Evolutionary conservation across 2,113 vertebrate genomes (phyloP).

Genomic region (Gnathonemus longibarbis): DNA sequence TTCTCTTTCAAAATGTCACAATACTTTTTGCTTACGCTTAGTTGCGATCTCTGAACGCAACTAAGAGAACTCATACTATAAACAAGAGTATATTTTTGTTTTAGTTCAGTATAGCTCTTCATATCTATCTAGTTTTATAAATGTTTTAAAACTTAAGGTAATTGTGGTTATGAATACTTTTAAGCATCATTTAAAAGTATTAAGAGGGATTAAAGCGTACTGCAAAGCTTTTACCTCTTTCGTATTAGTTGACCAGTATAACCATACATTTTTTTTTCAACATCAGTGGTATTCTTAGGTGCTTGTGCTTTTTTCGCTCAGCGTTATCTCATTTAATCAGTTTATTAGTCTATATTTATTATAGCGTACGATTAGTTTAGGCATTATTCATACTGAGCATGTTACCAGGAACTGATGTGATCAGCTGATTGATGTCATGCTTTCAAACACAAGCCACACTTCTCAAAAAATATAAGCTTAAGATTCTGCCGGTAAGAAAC

Average conservation of each 20-base stretch:
- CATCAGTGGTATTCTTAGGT: not conserved
- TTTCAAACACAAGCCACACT: not conserved
- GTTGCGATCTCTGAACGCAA: not conserved
- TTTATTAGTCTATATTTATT: not conserved
- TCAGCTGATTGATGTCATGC: not conserved
- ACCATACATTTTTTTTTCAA: not conserved
- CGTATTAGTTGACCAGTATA: not conserved
- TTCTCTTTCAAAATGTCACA: not conserved
- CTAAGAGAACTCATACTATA: too few relatives aligned
- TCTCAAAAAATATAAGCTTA: not conserved
- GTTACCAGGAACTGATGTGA: not conserved
- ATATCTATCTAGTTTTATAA: not conserved
- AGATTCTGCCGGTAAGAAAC: not conserved
- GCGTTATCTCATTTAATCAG: not conserved
- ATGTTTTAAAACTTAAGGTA: not conserved
- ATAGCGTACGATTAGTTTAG: not conserved
- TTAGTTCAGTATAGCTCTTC: too few relatives aligned
- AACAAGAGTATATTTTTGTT: too few relatives aligned
- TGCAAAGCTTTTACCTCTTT: not conserved
- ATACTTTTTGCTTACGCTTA: not conserved
- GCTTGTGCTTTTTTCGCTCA: not conserved
- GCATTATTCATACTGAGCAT: not conserved
- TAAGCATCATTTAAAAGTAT: not conserved
- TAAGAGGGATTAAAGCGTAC: not conserved
- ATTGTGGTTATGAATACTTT: not conserved